phyloP scores from a whole-genome alignment of 2,113 vertebrate genomes.

The Heterotilapia buettikoferi region DNA sequence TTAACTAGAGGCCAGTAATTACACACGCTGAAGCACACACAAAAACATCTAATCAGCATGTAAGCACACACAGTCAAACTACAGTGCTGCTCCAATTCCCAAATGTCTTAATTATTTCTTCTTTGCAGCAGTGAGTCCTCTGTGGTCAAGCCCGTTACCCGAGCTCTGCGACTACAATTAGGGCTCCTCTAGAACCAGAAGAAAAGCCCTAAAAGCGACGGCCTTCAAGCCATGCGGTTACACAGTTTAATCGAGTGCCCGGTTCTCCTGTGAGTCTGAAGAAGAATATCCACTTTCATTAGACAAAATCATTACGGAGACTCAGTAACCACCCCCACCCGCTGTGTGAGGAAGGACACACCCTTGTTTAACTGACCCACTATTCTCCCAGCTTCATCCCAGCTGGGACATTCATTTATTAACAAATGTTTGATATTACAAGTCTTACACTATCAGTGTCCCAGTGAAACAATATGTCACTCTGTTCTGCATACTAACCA shows the following conservation, averaged over 20 bases:
- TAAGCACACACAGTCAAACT: background rate
- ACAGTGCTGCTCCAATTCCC: conserved; percentile 7
- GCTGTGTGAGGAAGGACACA: background rate
- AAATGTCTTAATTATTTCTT: conserved; percentile 33
- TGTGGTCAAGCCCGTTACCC: background rate
- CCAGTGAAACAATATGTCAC: background rate
- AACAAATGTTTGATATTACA: background rate
- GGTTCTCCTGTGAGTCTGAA: background rate
- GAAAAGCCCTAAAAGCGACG: background rate
- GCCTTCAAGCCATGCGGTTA: background rate
- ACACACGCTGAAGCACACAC: background rate
- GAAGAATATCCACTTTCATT: background rate
- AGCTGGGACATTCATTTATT: background rate
- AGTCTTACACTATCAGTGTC: background rate
- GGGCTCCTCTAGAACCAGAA: background rate
- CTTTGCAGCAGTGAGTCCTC: background rate
- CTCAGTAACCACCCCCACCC: background rate
- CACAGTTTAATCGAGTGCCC: background rate
- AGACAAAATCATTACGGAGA: background rate
- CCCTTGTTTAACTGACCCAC: background rate
- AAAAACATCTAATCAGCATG: background rate
- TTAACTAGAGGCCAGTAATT: conserved; percentile 26
- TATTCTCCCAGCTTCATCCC: background rate
- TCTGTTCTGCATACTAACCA: background rate
- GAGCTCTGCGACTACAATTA: background rate